Percentiles rank a stretch among this genome's conserved stretches.
These are phyloP conservation scores for Poecilia velifera DNA, from an alignment of 2,797 vertebrate genomes.

Conservation along the genomic window DNA sequence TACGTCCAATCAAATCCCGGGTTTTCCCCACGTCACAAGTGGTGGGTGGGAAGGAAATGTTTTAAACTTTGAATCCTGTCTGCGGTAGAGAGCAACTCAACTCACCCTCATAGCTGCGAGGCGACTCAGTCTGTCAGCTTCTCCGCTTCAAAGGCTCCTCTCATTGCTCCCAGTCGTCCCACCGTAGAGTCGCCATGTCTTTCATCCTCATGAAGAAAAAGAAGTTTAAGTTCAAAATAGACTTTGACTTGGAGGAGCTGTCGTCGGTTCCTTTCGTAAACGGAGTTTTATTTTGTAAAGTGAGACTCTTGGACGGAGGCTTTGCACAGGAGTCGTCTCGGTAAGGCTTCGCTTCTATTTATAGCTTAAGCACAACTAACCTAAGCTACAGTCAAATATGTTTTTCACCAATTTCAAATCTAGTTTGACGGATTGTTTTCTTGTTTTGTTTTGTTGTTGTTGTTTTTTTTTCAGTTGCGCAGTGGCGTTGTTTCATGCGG, in stretches of 20 bases:
- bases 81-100: not conserved
- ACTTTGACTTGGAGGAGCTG: constrained; percentile 91
- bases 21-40: constrained; percentile 34
- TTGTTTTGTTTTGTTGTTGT: not conserved
- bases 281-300: constrained; percentile 95
- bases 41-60: constrained; percentile 28
- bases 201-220: constrained; percentile 93
- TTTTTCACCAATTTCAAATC: not conserved
- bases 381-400: not conserved
- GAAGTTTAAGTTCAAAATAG: constrained; percentile 93
- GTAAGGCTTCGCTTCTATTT: constrained; percentile 78
- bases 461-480: not conserved
- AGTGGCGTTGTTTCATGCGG: not conserved
- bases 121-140: not conserved
- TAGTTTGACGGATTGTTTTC: not conserved
- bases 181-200: constrained; percentile 73
- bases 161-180: no score
- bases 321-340: constrained; percentile 90
- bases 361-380: constrained; percentile 27
- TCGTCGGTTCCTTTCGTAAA: constrained; percentile 94
- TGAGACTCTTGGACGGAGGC: constrained; percentile 89
- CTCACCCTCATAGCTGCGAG: constrained; percentile 18
- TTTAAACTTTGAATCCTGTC: constrained; percentile 62
- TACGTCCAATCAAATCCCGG: constrained; percentile 51
- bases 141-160: not conserved